Base-by-base conservation (phyloP, 2,888 invertebrate species). In the Gandaritis pyraliata region DNA sequence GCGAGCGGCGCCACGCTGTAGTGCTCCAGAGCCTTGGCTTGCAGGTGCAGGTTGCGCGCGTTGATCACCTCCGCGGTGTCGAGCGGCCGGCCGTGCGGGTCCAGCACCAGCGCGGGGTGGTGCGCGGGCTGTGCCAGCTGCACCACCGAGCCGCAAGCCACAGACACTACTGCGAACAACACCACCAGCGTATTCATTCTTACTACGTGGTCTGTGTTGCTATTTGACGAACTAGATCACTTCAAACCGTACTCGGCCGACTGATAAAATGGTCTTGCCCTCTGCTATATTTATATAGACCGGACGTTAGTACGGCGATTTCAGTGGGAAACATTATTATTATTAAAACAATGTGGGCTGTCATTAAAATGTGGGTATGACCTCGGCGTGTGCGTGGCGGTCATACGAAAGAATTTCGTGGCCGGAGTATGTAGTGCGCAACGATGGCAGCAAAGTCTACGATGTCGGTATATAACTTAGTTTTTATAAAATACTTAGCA, bases 121-220 rank as follows among this genome's bases (percentile, higher is more conserved):
- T 91, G 86, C 66, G 89, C 79, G 38, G 89, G 90, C 79, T 91
- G 90, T 72, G 90, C 92, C 79, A 81, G 74, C 66, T 82, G 87
- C 76, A 88, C 83, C 81, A 84, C 76, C 49, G 92, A 92, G 75
- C 94, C 94, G 78, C 91, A 92, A 64, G 93, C 94, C 80, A 94
- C 87, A 70, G 94, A 92, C 79, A 93, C 86, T 69, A 94, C 86
- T 88, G 94, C 93, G 86, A 93, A 93, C 85, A 94, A 93, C 88
- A 94, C 94, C 93, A 94, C 93, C 93, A 93, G 82, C 90, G 90
- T 70, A 76, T 83, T 85, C 82, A 80, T 83, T 74, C 33, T 76
- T 69, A 78, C 78, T 70, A 79, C 78, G 78, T 82, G 79, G 80
- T 80, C 80, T 80, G 80, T 80, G 80, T 77, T 81, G 11, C 30